phyloP scores from a whole-genome alignment of 2,113 vertebrate genomes.

The Dicaeum eximium region DNA sequence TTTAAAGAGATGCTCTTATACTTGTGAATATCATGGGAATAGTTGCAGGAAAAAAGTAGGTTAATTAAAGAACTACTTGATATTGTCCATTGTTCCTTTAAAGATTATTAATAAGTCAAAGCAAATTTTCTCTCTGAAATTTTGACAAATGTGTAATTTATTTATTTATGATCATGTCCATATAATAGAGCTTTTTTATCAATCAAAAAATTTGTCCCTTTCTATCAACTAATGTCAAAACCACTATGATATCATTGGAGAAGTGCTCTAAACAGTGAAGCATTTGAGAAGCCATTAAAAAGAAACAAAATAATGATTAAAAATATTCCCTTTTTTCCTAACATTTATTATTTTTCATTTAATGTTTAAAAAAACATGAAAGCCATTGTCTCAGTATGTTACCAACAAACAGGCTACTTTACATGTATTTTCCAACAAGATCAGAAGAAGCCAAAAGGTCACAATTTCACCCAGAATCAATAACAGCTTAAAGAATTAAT shows the following conservation, averaged over 20 bases:
- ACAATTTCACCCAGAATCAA: not conserved
- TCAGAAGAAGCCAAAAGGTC: not conserved
- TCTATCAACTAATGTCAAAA: not conserved
- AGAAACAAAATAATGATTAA: not conserved
- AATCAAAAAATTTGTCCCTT: not conserved
- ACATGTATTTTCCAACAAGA: not conserved
- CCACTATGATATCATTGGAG: not conserved
- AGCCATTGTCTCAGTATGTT: not conserved
- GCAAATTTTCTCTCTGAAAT: not conserved
- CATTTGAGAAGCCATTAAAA: not conserved
- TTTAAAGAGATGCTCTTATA: not conserved
- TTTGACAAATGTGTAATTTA: not conserved
- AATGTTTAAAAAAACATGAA: not conserved
- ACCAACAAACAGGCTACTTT: not conserved
- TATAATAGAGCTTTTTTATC: not conserved
- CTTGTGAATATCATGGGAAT: not conserved
- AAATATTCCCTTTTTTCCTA: not conserved
- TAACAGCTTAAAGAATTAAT: not conserved
- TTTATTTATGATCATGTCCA: not conserved
- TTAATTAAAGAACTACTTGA: conserved; percentile 11
- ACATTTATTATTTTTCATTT: not conserved
- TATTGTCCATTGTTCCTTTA: not conserved
- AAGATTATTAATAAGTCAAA: not conserved
- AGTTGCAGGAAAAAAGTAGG: not conserved
- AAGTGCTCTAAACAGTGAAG: not conserved